Percentiles rank a stretch among this genome's conserved stretches.
Conservation (phyloP, 2,888 invertebrate genomes). For the Girardia tigrina region DNA sequence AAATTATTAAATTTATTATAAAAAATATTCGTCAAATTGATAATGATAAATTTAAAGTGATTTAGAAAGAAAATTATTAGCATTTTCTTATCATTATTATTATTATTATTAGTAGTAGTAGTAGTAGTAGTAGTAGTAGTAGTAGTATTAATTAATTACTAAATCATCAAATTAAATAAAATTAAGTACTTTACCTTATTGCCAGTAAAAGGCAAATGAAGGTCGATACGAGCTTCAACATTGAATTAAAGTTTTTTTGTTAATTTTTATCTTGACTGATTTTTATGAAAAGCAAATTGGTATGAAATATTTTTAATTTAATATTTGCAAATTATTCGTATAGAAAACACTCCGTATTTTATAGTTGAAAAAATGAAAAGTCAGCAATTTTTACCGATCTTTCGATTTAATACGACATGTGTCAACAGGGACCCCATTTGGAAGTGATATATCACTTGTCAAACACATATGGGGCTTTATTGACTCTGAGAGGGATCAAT, state of each 20-base stretch:
- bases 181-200: not conserved
- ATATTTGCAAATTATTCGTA: not conserved
- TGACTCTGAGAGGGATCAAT: no score
- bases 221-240: not conserved
- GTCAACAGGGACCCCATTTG: not conserved
- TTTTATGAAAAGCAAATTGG: not conserved
- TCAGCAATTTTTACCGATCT: slow-evolving; percentile 6
- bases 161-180: no score
- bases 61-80: not conserved
- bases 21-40: not conserved
- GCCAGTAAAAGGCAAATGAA: not conserved
- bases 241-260: not conserved
- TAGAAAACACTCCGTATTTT: not conserved
- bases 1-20: not conserved
- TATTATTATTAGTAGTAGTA: no score
- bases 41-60: not conserved
- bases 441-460: not conserved
- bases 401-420: not conserved
- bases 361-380: not conserved
- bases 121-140: no score
- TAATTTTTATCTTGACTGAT: not conserved
- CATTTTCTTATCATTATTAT: no score
- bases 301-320: not conserved
- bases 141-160: no score
- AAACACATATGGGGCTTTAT: not conserved